These are phyloP conservation scores for Petaurus breviceps DNA, from an alignment of 2,113 vertebrate genomes.

Conservation along the genomic window DNA sequence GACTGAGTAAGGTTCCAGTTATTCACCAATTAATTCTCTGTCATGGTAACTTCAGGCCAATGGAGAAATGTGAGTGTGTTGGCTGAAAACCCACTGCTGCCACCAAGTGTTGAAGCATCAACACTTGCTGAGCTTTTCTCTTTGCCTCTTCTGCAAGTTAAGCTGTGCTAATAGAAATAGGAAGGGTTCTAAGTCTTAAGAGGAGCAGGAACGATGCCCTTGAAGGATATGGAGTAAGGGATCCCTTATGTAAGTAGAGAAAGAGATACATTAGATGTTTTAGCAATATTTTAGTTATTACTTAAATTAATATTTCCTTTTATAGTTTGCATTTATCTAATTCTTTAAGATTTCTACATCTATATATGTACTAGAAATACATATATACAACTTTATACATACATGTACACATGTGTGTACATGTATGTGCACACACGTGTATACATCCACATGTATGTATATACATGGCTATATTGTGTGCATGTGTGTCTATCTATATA, in stretches of 20 bases:
- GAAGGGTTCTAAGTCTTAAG: background rate
- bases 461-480: background rate
- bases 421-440: background rate
- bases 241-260: background rate
- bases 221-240: background rate
- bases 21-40: constrained; percentile 46
- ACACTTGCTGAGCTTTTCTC: constrained; percentile 48
- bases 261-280: constrained; percentile 6
- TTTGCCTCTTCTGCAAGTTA: background rate
- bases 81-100: constrained; percentile 86
- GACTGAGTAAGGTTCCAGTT: background rate
- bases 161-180: background rate
- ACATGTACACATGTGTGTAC: background rate
- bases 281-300: constrained; percentile 57
- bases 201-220: background rate
- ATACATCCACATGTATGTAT: background rate
- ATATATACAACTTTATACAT: background rate
- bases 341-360: background rate
- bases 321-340: background rate
- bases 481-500: background rate
- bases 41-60: constrained; percentile 68
- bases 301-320: constrained; percentile 33
- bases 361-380: too few relatives aligned
- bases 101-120: constrained; percentile 80
- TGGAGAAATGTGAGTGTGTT: constrained; percentile 27